Evolutionary conservation across 2,888 invertebrate genomes (phyloP), one percentile per base, ranked within the genome.

Genomic region (Graphium colonna): DNA sequence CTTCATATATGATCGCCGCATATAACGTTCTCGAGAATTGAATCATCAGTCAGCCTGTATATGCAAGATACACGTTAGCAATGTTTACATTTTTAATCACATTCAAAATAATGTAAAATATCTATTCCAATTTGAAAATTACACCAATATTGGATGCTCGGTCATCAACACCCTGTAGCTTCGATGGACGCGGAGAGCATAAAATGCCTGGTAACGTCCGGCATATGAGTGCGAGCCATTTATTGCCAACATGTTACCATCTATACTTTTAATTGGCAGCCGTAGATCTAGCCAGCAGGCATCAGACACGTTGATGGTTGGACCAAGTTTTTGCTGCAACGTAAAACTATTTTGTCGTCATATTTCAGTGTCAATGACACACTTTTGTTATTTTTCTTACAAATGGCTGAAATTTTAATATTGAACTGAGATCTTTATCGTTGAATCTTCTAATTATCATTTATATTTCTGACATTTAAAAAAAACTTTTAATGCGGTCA

Each of bases 251-350:
- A 77, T 74, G 78, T 74, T 73, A 71, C 81, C 78, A 80, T 86
- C 80, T 75, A 81, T 82, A 84, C 74, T 80, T 84, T 83, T 85
- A 86, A 88, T 88, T 86, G 87, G 80, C 77, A 75, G 71, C 62
- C 60, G 68, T 82, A 81, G 79, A 85, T 85, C 77, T 72, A 72
- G 48, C 64, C 76, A 72, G 71, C 71, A 72, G 73, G 75, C 76
- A 67, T 57, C 69, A 72, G 77, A 75, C 76, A 75, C 68, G 75
- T 72, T 74, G 71, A 74, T 72, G 73, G 71, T 68, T 75, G 73
- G 73, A 61, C 63, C 76, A 75, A 75, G 73, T 68, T 62, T 58
- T 8, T 13, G 46, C 31, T 36, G 21, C 31, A 18, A 47, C 47
- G 26, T 16, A 15, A 42, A 47, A 47, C 42, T 31, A 17, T 47